Evolutionary conservation across 2,797 vertebrate species (phyloP).

Genomic region (Coluber constrictor): DNA sequence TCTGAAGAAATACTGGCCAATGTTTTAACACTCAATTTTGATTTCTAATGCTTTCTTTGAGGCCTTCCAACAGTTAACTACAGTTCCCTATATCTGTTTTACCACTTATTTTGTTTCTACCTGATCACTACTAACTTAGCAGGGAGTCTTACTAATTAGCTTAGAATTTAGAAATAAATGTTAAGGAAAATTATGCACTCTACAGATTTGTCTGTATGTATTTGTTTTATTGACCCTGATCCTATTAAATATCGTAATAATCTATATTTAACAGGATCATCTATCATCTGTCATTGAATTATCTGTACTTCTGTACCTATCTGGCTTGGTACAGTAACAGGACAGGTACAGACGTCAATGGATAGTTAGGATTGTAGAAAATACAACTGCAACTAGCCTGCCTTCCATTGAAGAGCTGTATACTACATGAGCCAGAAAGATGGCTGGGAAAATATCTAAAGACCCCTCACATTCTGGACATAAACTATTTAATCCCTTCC

Average conservation of each 20-base stretch:
- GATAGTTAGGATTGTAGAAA: not conserved
- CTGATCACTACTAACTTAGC: not conserved
- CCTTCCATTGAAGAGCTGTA: not conserved
- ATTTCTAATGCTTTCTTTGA: not conserved
- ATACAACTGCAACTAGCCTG: not conserved
- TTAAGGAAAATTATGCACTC: not conserved
- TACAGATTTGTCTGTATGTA: too few species aligned
- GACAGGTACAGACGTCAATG: not conserved
- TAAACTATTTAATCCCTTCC: not conserved
- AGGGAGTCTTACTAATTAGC: not conserved
- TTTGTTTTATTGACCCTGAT: not conserved
- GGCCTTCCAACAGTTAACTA: not conserved
- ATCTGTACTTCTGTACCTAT: not conserved
- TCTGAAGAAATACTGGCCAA: not conserved
- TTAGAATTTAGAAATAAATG: not conserved
- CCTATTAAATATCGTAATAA: not conserved
- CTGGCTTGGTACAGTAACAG: not conserved
- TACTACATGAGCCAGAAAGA: not conserved
- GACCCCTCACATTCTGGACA: not conserved
- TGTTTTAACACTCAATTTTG: not conserved
- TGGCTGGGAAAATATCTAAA: not conserved
- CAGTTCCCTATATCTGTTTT: not conserved
- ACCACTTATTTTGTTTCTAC: not conserved
- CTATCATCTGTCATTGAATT: not conserved
- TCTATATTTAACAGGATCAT: not conserved